Conservation (phyloP, 2,113 vertebrate genomes). For the Caloenas nicobarica region DNA sequence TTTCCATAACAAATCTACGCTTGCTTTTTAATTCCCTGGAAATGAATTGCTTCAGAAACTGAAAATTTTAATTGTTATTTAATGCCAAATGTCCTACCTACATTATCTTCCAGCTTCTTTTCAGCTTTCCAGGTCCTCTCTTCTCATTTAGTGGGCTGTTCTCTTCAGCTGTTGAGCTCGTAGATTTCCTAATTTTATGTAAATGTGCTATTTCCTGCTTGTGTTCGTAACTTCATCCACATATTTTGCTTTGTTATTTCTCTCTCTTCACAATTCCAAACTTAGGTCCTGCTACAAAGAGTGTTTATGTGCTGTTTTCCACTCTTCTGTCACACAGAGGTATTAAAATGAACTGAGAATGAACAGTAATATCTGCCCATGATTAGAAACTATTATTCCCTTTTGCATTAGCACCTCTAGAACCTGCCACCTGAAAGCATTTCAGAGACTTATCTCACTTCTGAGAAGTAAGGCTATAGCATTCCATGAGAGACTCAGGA, state of each 20-base stretch:
- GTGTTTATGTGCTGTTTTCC: background rate
- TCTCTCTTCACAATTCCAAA: background rate
- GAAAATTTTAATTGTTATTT: background rate
- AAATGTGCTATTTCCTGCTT: background rate
- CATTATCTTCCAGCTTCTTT: background rate
- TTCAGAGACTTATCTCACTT: background rate
- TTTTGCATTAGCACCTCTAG: background rate
- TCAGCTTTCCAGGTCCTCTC: background rate
- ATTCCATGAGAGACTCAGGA: background rate
- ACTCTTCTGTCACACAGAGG: background rate
- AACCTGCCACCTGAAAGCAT: accelerated
- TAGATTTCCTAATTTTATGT: background rate
- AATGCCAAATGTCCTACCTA: background rate
- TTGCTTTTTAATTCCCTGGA: background rate
- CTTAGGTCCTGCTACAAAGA: background rate
- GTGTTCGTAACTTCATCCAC: background rate
- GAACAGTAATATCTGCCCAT: background rate
- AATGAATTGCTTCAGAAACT: background rate
- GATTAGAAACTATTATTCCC: background rate
- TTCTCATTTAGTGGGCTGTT: background rate
- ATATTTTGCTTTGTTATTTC: background rate
- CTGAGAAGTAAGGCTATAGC: background rate
- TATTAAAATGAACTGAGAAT: background rate
- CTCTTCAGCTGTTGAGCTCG: background rate
- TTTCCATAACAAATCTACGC: background rate